These are phyloP conservation scores for Pristionchus japonicus DNA, from an alignment of 2,888 invertebrate genomes.

Conservation along the genomic window DNA sequence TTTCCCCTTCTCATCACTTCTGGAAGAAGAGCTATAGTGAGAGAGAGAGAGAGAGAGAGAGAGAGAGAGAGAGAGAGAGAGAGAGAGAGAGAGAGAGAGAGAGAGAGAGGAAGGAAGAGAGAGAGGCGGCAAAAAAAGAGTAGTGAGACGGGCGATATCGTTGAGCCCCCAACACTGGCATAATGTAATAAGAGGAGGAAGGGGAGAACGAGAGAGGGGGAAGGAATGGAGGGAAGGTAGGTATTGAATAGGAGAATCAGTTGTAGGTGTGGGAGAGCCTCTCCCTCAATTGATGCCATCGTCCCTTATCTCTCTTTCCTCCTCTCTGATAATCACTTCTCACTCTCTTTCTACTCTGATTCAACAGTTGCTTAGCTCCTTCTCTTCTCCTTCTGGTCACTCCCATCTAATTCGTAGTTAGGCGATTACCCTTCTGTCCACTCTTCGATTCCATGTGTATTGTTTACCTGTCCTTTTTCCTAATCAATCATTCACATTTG, in stretches of 20 bases:
- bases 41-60: neutral
- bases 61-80: neutral
- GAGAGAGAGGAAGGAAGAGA: neutral
- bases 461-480: too few relatives aligned
- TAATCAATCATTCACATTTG: too few relatives aligned
- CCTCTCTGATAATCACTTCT: neutral
- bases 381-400: neutral
- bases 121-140: neutral
- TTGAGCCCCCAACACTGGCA: constrained; percentile 3
- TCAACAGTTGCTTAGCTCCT: neutral
- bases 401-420: neutral
- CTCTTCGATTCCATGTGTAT: too few relatives aligned
- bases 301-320: neutral
- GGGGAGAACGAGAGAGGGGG: neutral
- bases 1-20: neutral
- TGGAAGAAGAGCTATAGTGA: constrained; percentile 23
- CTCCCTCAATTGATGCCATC: neutral
- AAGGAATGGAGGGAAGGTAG: neutral
- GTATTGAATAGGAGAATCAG: too few relatives aligned
- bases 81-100: too few relatives aligned
- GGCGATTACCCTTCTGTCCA: too few relatives aligned
- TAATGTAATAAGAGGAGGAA: constrained; percentile 34
- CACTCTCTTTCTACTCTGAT: neutral
- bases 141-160: constrained; percentile 8
- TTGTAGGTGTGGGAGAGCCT: neutral